Evolutionary conservation across 2,888 invertebrate genomes (phyloP).

Genomic region (Phytoseiulus persimilis): DNA sequence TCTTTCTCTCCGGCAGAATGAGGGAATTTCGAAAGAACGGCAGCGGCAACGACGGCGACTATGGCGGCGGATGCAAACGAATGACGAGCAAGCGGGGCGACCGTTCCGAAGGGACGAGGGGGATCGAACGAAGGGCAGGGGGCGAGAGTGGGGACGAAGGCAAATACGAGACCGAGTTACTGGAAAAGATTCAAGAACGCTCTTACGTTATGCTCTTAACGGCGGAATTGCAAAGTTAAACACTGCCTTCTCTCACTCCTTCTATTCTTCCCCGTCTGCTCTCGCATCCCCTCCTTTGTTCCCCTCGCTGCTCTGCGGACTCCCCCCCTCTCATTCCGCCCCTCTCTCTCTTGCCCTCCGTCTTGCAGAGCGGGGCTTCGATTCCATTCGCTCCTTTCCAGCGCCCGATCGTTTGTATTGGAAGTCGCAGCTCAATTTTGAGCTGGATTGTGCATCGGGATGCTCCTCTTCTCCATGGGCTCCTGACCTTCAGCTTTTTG

Average conservation of each 20-base stretch:
- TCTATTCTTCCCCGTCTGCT: not conserved
- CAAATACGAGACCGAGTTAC: not conserved
- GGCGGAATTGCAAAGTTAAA: not conserved
- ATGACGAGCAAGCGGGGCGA: not conserved
- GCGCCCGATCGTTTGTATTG: too few relatives aligned
- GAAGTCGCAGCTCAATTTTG: too few relatives aligned
- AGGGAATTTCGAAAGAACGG: not conserved
- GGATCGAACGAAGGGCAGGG: not conserved
- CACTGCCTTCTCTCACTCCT: not conserved
- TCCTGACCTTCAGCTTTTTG: too few relatives aligned
- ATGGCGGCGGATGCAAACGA: constrained; percentile 10
- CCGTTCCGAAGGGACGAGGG: not conserved
- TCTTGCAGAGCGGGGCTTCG: not conserved
- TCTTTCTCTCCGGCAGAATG: constrained; percentile 18
- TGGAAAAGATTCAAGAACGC: constrained; percentile 5
- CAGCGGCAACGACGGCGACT: not conserved
- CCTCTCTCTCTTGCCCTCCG: not conserved
- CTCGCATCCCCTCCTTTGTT: not conserved
- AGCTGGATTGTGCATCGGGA: too few relatives aligned
- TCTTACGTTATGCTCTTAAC: not conserved
- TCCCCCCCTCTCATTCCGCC: not conserved
- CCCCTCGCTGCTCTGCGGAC: not conserved
- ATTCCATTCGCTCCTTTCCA: too few relatives aligned
- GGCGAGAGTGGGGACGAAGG: not conserved
- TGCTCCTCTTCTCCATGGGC: too few relatives aligned